These are phyloP conservation scores for Crypturellus tataupa DNA, from an alignment of 2,797 vertebrate genomes.

Conservation along the genomic window DNA sequence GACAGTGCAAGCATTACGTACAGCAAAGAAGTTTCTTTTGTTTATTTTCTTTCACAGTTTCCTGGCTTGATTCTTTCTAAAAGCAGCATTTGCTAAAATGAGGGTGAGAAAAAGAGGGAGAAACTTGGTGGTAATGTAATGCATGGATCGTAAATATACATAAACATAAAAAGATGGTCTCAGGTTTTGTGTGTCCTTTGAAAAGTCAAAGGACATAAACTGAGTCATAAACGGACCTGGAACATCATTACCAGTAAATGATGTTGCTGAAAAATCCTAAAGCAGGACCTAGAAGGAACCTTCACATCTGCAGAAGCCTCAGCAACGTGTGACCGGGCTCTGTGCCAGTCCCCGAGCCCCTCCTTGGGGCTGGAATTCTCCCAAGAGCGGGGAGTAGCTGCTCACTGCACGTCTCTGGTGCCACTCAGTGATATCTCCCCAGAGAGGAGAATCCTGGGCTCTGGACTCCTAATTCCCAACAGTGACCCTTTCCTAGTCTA, in stretches of 20 bases:
- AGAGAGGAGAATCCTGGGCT: not conserved
- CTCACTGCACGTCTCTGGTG: not conserved
- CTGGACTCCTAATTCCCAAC: not conserved
- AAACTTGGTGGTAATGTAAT: not conserved
- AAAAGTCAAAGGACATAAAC: not conserved
- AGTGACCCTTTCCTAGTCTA: not conserved
- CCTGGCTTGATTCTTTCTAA: not conserved
- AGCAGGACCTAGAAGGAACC: not conserved
- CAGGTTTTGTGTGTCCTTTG: not conserved
- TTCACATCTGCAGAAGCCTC: not conserved
- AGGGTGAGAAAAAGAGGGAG: not conserved
- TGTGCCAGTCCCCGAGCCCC: not conserved
- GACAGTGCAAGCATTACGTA: conserved; percentile 11
- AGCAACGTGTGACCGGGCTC: not conserved
- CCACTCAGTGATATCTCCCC: not conserved
- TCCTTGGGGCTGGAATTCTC: not conserved
- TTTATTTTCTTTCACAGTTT: not conserved
- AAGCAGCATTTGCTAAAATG: conserved; percentile 10
- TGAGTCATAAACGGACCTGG: not conserved
- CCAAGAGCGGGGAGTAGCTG: not conserved
- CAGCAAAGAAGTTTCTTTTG: not conserved
- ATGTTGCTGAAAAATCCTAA: not conserved
- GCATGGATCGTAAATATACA: not conserved
- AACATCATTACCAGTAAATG: not conserved
- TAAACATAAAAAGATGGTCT: not conserved